Evolutionary conservation across 1,140 invertebrate species (phyloP).

Genomic region (Meloidogyne floridensis): DNA sequence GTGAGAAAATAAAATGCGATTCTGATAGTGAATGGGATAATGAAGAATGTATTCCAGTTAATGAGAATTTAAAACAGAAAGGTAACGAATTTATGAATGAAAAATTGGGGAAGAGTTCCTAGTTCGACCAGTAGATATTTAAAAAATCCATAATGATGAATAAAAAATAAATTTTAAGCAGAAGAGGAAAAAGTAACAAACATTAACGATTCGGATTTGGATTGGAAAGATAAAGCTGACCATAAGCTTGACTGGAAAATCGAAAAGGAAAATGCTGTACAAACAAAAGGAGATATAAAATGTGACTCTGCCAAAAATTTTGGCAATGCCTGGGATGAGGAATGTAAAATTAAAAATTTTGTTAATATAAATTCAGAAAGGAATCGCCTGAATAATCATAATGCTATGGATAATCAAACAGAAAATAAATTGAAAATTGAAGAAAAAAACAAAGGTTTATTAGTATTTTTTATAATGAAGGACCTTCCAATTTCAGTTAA

Average conservation of each 20-base stretch:
- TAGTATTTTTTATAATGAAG: background rate
- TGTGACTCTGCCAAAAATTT: background rate
- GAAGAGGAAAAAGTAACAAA: background rate
- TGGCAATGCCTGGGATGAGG: background rate
- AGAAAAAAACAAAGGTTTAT: background rate
- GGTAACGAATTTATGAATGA: no score
- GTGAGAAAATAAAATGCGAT: background rate
- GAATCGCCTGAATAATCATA: background rate
- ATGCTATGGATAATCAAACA: background rate
- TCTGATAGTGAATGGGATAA: background rate
- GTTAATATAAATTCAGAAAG: background rate
- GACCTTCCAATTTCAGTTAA: background rate
- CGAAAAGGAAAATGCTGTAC: background rate
- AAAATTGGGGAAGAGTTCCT: no score
- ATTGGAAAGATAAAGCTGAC: background rate
- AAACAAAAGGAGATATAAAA: background rate
- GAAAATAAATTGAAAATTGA: background rate
- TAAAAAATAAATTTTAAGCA: background rate
- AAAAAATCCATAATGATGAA: no score
- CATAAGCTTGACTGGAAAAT: background rate
- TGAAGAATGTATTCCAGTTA: background rate
- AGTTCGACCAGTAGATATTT: no score
- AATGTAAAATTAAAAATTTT: background rate
- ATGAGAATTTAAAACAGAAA: background rate
- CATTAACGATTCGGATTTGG: background rate